Base-by-base conservation (phyloP, 2,113 vertebrate species). In the Catharus fuscescens region DNA sequence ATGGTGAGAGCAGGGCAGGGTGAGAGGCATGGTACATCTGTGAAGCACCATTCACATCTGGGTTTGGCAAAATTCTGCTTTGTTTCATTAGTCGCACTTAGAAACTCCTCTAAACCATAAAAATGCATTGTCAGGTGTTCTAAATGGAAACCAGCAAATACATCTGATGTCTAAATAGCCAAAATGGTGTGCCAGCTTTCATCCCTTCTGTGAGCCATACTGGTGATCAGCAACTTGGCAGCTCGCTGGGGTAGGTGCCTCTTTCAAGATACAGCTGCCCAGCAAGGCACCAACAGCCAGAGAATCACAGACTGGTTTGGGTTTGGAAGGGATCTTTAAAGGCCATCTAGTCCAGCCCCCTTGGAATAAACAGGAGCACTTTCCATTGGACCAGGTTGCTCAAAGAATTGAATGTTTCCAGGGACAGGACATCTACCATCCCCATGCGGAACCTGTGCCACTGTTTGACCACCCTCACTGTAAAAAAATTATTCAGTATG, bases 381-480 rank as follows among this genome's bases (percentile, higher is more conserved):
- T 81, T 18, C 36, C 20, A 24, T 3, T 7, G 32, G 17, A 45
- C 9, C 44, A 48, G 12, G 4, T 19, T 81, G 31, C 42, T 61
- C 60, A 62, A 8, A 88, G 31, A 11, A 15, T 71, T 7, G 38
- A 50, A 18, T 25, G 7, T 45, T 76, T 19, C 66, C 61, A 67
- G 38, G 19, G 29, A 38, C 29, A 38, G 14, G 10, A 12, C 21
- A 31, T 32, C 47, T 2, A 36, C 38, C 26, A 19, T 15, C 54
- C 31, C 64, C 6, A 1, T 45, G 56, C 42, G 14, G 31, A 62
- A 10, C n/a, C 31, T 34, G 23, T 24, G 4, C 42, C 8, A 9
- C 8, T 12, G 7, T 44, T 57, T 50, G 17, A 69, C 6, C 26
- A 69, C 10, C 3, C 29, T 44, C 23, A 18, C 0, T 0, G 1